phyloP scores from a whole-genome alignment of 2,113 vertebrate genomes.

The Azemiops feae region DNA sequence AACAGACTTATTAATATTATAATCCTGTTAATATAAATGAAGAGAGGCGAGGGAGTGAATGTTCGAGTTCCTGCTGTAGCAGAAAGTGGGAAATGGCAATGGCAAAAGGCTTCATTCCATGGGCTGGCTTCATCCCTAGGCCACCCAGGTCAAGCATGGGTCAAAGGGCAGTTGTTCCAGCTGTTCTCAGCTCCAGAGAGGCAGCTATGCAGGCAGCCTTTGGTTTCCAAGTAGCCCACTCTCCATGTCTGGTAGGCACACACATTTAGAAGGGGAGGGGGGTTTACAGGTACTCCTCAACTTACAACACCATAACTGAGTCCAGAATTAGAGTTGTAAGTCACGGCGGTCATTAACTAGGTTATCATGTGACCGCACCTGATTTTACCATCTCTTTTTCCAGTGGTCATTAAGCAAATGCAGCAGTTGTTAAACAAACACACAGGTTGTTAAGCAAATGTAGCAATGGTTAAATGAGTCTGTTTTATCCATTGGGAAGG shows the following conservation, averaged over 20 bases:
- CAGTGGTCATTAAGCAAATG: not conserved
- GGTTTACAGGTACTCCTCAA: not conserved
- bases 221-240: not conserved
- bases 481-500: not conserved
- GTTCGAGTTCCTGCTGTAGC: fast-evolving
- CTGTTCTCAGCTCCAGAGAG: not conserved
- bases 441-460: not conserved
- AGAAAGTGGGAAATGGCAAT: not conserved
- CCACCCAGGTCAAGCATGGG: not conserved
- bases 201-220: not conserved
- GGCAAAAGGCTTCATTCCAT: not conserved
- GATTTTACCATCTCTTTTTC: not conserved
- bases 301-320: not conserved
- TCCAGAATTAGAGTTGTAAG: not conserved
- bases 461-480: not conserved
- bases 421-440: too few species aligned
- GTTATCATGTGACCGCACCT: not conserved
- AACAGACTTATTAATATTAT: slow-evolving; percentile 16
- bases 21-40: not conserved
- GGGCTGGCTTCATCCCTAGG: not conserved
- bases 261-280: too few species aligned
- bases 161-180: not conserved
- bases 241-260: not conserved
- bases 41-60: fast-evolving
- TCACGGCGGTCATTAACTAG: not conserved